Conservation (phyloP, 2,888 invertebrate species). For the Nineta flava region DNA sequence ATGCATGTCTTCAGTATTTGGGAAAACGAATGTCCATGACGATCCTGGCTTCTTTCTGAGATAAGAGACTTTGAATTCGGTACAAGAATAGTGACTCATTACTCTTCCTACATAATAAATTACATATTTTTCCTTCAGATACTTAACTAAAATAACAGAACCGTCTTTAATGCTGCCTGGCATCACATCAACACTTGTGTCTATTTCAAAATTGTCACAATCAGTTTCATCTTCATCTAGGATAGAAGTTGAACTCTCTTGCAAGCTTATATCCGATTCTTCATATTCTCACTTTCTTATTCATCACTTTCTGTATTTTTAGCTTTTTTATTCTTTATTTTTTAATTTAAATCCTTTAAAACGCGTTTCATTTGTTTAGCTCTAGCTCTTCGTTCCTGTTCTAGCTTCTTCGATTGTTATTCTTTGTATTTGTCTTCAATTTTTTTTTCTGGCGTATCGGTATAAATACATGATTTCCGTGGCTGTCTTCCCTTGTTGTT, state of each 20-base stretch:
- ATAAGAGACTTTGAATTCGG: not conserved
- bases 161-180: not conserved
- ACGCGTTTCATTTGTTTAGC: too few species aligned
- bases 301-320: not conserved
- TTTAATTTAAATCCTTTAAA: too few species aligned
- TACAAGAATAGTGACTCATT: not conserved
- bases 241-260: not conserved
- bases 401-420: not conserved
- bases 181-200: not conserved
- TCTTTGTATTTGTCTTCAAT: not conserved
- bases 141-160: not conserved
- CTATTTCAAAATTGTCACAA: not conserved
- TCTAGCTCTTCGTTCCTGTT: not conserved
- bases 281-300: not conserved
- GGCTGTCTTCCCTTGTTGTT: too few species aligned
- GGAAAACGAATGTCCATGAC: not conserved
- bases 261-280: not conserved
- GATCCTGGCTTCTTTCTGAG: not conserved
- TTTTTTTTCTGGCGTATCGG: too few species aligned
- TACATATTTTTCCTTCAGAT: not conserved
- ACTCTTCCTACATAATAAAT: not conserved
- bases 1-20: not conserved
- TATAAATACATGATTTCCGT: too few species aligned
- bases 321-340: not conserved
- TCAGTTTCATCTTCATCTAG: not conserved